phyloP scores from a whole-genome alignment of 53 echinoderm and acorn worm genomes.

The Zoroaster sp. region DNA sequence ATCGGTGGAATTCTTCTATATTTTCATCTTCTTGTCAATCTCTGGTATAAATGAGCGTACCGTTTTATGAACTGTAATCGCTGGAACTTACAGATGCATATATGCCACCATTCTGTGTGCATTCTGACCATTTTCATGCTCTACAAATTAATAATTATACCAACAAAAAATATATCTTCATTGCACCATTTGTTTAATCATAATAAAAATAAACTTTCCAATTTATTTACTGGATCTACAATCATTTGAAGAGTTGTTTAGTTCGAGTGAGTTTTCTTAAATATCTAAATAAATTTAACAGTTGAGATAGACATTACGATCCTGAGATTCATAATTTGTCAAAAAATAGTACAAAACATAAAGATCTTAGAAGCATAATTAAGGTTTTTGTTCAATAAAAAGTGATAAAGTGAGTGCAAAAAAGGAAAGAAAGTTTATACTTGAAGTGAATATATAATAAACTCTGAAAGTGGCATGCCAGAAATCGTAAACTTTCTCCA shows the following conservation, averaged over 20 bases:
- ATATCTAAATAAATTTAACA: background rate
- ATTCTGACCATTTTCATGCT: background rate
- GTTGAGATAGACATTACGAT: background rate
- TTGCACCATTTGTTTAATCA: background rate
- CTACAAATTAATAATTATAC: background rate
- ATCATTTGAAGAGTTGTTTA: background rate
- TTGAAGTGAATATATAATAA: background rate
- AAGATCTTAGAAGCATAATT: background rate
- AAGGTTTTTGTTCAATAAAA: background rate
- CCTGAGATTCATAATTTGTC: background rate
- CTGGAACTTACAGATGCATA: no score
- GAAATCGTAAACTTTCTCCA: constrained; percentile 20
- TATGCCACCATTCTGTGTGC: background rate
- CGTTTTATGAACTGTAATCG: no score
- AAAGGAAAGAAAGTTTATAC: background rate
- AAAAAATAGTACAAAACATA: background rate
- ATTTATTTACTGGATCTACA: background rate
- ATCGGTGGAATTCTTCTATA: no score
- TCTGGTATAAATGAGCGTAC: no score
- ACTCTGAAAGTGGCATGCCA: constrained; percentile 7
- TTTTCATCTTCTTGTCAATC: no score
- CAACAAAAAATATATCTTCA: background rate
- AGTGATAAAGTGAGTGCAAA: background rate
- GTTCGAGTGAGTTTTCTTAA: background rate
- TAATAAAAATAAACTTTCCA: background rate